Conservation (phyloP, 1,140 invertebrate species). For the Hycleus phaleratus region DNA sequence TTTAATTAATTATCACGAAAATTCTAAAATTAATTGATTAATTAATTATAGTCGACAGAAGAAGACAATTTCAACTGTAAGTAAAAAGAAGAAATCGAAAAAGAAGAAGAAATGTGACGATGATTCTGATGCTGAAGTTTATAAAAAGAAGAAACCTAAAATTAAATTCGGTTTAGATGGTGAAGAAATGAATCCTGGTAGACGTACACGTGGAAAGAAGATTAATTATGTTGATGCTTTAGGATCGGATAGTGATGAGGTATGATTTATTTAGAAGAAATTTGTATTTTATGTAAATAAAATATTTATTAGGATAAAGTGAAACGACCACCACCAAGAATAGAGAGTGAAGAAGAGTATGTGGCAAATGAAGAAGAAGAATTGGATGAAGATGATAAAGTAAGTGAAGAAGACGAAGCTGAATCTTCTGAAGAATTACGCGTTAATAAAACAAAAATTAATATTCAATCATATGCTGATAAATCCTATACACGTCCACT, state of each 20-base stretch:
- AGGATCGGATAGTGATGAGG: conserved; percentile 54
- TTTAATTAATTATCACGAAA: neutral
- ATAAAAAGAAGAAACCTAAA: conserved; percentile 41
- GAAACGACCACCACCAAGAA: conserved; percentile 3
- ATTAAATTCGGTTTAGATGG: conserved; percentile 48
- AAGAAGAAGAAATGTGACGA: conserved; percentile 45
- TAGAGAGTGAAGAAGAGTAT: conserved; percentile 49
- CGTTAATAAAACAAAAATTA: conserved; percentile 8
- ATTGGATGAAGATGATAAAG: conserved; percentile 47
- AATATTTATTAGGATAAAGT: conserved; percentile 20
- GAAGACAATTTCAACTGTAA: neutral
- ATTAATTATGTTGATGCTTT: conserved; percentile 62
- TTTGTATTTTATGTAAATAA: too few relatives aligned
- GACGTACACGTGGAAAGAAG: conserved; percentile 58
- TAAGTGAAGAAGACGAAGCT: conserved; percentile 38
- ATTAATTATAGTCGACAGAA: neutral
- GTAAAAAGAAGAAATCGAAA: conserved; percentile 37
- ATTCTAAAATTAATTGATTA: neutral
- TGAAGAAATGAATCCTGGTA: conserved; percentile 42
- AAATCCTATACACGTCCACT: neutral
- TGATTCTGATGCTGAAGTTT: conserved; percentile 42
- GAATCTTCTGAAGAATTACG: conserved; percentile 7
- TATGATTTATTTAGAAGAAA: too few relatives aligned
- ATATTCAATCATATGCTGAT: neutral
- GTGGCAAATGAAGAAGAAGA: conserved; percentile 46